Evolutionary conservation across 2,797 vertebrate genomes (phyloP), one percentile per base, ranked within the genome.

Genomic region (Neosalanx taihuensis): DNA sequence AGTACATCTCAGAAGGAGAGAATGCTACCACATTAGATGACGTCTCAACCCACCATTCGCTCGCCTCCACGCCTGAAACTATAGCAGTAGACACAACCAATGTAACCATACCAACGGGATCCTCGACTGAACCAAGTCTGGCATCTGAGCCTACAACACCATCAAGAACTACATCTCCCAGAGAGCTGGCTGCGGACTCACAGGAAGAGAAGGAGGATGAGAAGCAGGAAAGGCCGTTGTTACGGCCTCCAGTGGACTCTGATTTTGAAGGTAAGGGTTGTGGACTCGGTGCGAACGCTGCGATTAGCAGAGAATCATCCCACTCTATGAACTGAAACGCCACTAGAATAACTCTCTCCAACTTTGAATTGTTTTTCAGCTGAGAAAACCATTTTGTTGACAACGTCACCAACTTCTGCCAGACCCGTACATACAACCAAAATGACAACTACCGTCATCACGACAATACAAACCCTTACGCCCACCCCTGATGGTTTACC

Each of bases 161-260:
- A 9, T 46, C 4, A 12, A 80, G 31, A 49, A 77, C 64, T 67
- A 65, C 79, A 58, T 67, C 0, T 76, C 70, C 76, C 72, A 78
- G 33, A 37, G 56, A 23, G 15, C 2, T 0, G 0, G 9, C 12
- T 58, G 18, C 46, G 26, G 70, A 72, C 31, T 66, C 75, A 0
- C 69, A 80, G 26, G 76, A 64, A 76, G 81, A 77, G 76, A 65
- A 57, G 12, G 30, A n/a, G 7, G 26, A 64, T 10, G 9, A 12
- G 23, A 6, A 64, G 35, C 18, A 68, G 20, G 6, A 23, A n/a
- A 35, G 51, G 5, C 51, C 30, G 6, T 58, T 35, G 31, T 30
- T 30, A 9, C 9, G 9, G 15, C 6, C 15, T 6, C 23, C 20
- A 66, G 20, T 49, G 23, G 15, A 12, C 10, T 49, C 7, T 51